These are phyloP conservation scores for Acanthurus tractus DNA, from an alignment of 2,797 vertebrate species.

Conservation along the genomic window DNA sequence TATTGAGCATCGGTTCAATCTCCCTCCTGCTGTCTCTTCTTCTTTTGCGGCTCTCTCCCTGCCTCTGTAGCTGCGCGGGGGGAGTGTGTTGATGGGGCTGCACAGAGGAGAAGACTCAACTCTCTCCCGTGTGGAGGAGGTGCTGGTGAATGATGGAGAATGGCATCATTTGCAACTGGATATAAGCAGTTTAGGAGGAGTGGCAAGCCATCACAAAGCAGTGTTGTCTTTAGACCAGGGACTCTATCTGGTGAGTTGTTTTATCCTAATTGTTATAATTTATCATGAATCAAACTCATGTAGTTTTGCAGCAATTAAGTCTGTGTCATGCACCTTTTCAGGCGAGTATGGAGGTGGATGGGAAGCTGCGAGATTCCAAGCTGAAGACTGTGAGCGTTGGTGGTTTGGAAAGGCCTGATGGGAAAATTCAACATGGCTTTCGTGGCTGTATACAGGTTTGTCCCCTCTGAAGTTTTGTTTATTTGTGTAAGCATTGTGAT, in stretches of 20 bases:
- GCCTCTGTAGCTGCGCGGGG: conserved; percentile 85
- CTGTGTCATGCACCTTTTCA: conserved; percentile 42
- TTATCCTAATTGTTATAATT: not conserved
- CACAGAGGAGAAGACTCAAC: conserved; percentile 88
- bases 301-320: not conserved
- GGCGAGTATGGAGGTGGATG: conserved; percentile 89
- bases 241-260: conserved; percentile 86
- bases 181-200: conserved; percentile 80
- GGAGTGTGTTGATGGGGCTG: conserved; percentile 88
- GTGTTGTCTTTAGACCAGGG: conserved; percentile 90
- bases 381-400: conserved; percentile 90
- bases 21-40: conserved; percentile 37
- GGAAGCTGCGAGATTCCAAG: conserved; percentile 87
- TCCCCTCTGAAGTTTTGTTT: not conserved
- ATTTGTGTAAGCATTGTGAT: not conserved
- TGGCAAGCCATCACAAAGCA: conserved; percentile 72
- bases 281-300: not conserved
- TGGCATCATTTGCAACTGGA: conserved; percentile 94
- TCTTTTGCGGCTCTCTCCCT: not conserved
- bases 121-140: conserved; percentile 87
- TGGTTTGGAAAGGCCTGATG: conserved; percentile 81
- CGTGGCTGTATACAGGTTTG: conserved; percentile 93
- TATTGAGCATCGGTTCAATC: conserved; percentile 23
- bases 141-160: conserved; percentile 90
- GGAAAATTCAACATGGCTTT: conserved; percentile 89